Evolutionary conservation across 2,888 invertebrate genomes (phyloP).

Genomic region (Aphodius granarius): DNA sequence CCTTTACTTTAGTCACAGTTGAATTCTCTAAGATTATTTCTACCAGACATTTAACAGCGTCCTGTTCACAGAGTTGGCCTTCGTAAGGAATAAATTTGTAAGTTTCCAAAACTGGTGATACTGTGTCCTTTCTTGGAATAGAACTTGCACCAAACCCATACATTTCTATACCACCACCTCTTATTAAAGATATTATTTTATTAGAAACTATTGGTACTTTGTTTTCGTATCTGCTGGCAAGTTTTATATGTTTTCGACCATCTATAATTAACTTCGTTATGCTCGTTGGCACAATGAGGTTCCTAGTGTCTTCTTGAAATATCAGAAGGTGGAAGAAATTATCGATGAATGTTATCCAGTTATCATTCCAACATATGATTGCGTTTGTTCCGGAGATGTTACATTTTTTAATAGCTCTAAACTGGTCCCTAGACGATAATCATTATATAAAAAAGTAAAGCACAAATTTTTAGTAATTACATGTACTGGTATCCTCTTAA

Average conservation of each 20-base stretch:
- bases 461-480: slow-evolving; percentile 15
- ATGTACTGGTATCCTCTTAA: slow-evolving; percentile 64
- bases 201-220: not conserved
- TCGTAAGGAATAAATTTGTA: slow-evolving; percentile 71
- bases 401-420: slow-evolving; percentile 36
- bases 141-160: slow-evolving; percentile 76
- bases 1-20: slow-evolving; percentile 63
- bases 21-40: slow-evolving; percentile 77
- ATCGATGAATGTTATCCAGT: slow-evolving; percentile 89
- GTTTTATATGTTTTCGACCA: slow-evolving; percentile 28
- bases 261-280: slow-evolving; percentile 31
- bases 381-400: slow-evolving; percentile 51
- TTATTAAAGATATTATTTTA: not conserved
- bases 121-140: slow-evolving; percentile 68
- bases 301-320: slow-evolving; percentile 65
- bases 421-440: slow-evolving; percentile 37
- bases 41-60: slow-evolving; percentile 61
- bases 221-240: slow-evolving; percentile 14
- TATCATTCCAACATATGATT: slow-evolving; percentile 70
- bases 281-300: slow-evolving; percentile 68
- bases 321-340: slow-evolving; percentile 84
- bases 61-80: slow-evolving; percentile 33
- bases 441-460: not conserved
- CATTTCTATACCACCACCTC: slow-evolving; percentile 77
- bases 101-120: slow-evolving; percentile 75